Evolutionary conservation across 2,797 vertebrate genomes (phyloP).

Genomic region (Notolepis coatsorum): DNA sequence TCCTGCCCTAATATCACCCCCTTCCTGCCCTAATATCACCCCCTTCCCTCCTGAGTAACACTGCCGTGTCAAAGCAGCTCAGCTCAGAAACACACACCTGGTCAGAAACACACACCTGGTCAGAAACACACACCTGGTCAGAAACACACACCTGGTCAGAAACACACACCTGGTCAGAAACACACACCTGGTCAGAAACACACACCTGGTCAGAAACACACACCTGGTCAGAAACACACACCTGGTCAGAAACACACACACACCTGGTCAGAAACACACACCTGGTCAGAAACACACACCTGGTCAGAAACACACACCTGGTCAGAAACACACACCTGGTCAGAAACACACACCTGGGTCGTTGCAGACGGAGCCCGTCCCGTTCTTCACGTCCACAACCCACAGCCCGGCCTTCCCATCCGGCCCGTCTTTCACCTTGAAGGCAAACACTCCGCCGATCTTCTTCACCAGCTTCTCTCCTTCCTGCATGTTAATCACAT

Average conservation of each 20-base stretch:
- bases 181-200: no score
- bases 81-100: background rate
- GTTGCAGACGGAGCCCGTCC: slow-evolving; percentile 87
- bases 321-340: background rate
- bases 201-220: no score
- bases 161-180: no score
- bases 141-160: no score
- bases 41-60: no score
- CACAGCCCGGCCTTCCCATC: slow-evolving; percentile 91
- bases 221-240: no score
- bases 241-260: background rate
- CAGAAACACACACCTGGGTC: slow-evolving; percentile 83
- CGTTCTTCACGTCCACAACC: slow-evolving; percentile 96
- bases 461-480: slow-evolving; percentile 93
- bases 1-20: no score
- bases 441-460: slow-evolving; percentile 92
- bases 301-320: background rate
- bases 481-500: no score
- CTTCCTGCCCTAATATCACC: no score
- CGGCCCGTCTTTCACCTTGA: slow-evolving; percentile 93
- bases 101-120: no score
- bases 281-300: background rate
- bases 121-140: no score
- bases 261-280: background rate
- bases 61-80: no score